phyloP scores from a whole-genome alignment of 2,888 invertebrate genomes.

The Latrodectus elegans region DNA sequence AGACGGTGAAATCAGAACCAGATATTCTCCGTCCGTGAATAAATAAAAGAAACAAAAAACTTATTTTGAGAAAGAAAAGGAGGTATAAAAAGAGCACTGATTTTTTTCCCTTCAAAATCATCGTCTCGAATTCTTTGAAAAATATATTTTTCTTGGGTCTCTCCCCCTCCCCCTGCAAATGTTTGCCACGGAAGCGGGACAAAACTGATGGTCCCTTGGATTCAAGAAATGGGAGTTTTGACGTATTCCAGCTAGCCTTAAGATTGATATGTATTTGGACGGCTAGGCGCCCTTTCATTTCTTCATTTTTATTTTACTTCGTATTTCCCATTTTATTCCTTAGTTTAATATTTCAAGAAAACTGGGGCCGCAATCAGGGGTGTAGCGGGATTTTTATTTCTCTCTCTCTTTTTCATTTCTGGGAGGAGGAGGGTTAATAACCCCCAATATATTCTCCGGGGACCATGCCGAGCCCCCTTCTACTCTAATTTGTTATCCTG shows the following conservation, averaged over 20 bases:
- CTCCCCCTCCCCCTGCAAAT: slow-evolving; percentile 12
- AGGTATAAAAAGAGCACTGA: slow-evolving; percentile 17
- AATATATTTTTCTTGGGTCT: slow-evolving; percentile 59
- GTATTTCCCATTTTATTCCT: slow-evolving; percentile 48
- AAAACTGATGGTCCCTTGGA: slow-evolving; percentile 58
- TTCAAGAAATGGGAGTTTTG: slow-evolving; percentile 53
- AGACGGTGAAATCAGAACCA: slow-evolving; percentile 60
- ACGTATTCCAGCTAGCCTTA: slow-evolving; percentile 58
- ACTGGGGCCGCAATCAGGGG: slow-evolving; percentile 63
- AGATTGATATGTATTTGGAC: slow-evolving; percentile 69
- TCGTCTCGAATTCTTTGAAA: slow-evolving; percentile 67
- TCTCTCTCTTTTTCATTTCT: slow-evolving; percentile 20
- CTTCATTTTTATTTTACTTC: slow-evolving; percentile 29
- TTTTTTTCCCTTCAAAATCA: slow-evolving; percentile 63
- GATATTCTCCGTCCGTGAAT: slow-evolving; percentile 10
- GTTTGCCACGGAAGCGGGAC: slow-evolving; percentile 16
- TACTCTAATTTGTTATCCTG: slow-evolving; percentile 67
- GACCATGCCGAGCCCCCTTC: slow-evolving; percentile 60
- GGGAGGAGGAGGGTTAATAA: slow-evolving; percentile 60
- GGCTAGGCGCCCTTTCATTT: slow-evolving; percentile 30
- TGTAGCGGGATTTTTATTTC: slow-evolving; percentile 18
- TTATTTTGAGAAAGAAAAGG: background rate
- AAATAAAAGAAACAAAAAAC: slow-evolving; percentile 48
- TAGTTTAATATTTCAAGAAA: slow-evolving; percentile 69
- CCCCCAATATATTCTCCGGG: slow-evolving; percentile 64